Evolutionary conservation across 2,888 invertebrate genomes (phyloP).

Genomic region (Oscheius onirici): DNA sequence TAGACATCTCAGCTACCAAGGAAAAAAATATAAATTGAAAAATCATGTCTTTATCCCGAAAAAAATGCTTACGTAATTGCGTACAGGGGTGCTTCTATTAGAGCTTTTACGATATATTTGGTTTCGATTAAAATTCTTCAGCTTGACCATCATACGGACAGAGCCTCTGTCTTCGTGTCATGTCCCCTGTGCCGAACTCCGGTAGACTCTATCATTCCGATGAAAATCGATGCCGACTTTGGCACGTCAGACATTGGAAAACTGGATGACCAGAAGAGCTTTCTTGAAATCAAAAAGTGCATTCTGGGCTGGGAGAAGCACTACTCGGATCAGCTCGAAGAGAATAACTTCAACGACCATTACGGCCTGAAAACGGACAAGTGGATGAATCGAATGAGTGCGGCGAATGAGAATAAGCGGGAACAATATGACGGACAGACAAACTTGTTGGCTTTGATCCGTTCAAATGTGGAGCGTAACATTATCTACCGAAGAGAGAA

Average conservation of each 20-base stretch:
- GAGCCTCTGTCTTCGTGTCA: conserved; percentile 20
- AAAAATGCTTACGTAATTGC: no score
- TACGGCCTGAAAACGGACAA: conserved; percentile 5
- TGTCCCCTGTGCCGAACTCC: conserved; percentile 59
- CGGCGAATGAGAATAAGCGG: neutral
- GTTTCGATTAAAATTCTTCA: neutral
- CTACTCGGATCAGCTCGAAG: neutral
- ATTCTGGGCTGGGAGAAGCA: neutral
- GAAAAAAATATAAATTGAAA: no score
- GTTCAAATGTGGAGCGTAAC: conserved; percentile 34
- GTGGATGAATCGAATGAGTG: neutral
- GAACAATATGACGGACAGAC: conserved; percentile 3
- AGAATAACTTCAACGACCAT: conserved; percentile 2
- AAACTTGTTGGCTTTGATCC: neutral
- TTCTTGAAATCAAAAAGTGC: neutral
- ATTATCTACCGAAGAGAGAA: conserved; percentile 27
- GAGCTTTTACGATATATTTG: neutral
- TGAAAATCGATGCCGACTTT: conserved; percentile 41
- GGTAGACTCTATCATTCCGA: conserved; percentile 53
- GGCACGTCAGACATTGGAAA: conserved; percentile 1
- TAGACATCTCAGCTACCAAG: no score
- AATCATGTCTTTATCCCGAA: no score
- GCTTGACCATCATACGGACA: neutral
- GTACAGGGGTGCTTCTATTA: no score
- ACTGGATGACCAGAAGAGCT: neutral